Base-by-base conservation (phyloP, 2,113 vertebrate genomes). In the Talpa occidentalis region DNA sequence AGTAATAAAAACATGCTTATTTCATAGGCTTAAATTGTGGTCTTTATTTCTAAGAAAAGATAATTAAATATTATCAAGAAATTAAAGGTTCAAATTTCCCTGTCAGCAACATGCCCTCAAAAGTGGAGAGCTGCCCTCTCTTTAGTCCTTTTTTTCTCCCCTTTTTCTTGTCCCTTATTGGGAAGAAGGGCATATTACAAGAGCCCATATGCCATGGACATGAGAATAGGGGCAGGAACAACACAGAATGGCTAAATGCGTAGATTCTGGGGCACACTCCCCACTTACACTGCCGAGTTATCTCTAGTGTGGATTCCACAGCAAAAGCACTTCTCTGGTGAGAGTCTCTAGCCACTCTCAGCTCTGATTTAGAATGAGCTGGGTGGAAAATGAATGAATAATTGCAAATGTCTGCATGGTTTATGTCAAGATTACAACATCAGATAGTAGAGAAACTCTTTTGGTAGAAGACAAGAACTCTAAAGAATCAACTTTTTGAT, bases 31-130 rank as follows among this genome's bases (percentile, higher is more conserved):
- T 91, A 67, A 88, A 64, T 78, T 11, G 22, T 59, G 56, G 10
- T 10, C 54, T 90, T 95, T 62, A 79, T 42, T 74, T 86, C 74
- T 32, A 79, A 80, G 78, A 67, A 80, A 80, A 88, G 35, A 16
- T 85, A 74, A 83, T 70, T 81, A 62, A 83, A 64, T n/a, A 17
- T 54, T 30, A 40, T 64, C 35, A 88, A 67, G n/a, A 88, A 91
- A 54, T 93, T 69, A 49, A 92, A 66, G 47, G 60, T 91, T 67
- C 73, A 30, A 87, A 42, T 37, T 83, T 80, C 26, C 24, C 26
- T 91, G 79, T 42, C 19, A 80, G 22, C 37, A 73, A 59, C 12
- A 93, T 37, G 12, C 0, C 66, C 42, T 92, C 62, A 76, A 86
- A 88, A 91, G 21, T 44, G 22, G 32, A 69, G 76, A 70, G 28